Conservation (phyloP, 2,888 invertebrate species). For the Leucozona laternaria region DNA sequence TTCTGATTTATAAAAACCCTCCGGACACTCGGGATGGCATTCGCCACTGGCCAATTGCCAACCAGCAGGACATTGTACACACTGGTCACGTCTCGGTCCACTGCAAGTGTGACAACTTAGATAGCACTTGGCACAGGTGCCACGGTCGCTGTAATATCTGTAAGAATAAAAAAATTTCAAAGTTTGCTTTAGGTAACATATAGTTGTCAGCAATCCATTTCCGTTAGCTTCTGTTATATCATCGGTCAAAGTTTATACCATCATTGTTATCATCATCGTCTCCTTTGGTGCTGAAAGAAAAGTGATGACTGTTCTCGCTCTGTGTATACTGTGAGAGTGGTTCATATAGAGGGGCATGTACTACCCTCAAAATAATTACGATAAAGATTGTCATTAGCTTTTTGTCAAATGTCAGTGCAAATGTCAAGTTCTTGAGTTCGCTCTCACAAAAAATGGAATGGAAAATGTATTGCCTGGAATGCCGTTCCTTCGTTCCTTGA, state of each 20-base stretch:
- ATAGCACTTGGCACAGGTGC: conserved; percentile 92
- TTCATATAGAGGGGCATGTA: background rate
- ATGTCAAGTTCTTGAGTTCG: background rate
- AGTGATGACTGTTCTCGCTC: background rate
- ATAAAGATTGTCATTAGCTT: conserved; percentile 32
- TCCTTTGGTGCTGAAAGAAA: background rate
- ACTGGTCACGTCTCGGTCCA: conserved; percentile 93
- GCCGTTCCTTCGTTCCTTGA: too few relatives aligned
- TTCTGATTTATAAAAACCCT: conserved; percentile 92
- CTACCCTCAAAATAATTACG: conserved; percentile 9
- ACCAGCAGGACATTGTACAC: conserved; percentile 91
- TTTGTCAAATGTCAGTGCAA: conserved; percentile 47
- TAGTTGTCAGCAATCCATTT: conserved; percentile 36
- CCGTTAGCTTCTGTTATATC: conserved; percentile 12
- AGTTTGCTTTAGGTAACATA: conserved; percentile 15
- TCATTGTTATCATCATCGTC: background rate
- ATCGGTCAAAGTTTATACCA: conserved; percentile 16
- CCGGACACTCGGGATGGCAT: conserved; percentile 93
- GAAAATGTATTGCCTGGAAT: too few relatives aligned
- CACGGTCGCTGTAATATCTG: conserved; percentile 94
- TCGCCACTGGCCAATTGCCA: conserved; percentile 93
- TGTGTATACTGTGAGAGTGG: background rate
- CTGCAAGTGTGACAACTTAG: conserved; percentile 93
- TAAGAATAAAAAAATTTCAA: conserved; percentile 57
- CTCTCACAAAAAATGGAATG: too few relatives aligned